Percentiles rank a stretch among this genome's conserved stretches.
phyloP scores from a whole-genome alignment of 2,888 invertebrate species.

The Psococerastis gibbosa region DNA sequence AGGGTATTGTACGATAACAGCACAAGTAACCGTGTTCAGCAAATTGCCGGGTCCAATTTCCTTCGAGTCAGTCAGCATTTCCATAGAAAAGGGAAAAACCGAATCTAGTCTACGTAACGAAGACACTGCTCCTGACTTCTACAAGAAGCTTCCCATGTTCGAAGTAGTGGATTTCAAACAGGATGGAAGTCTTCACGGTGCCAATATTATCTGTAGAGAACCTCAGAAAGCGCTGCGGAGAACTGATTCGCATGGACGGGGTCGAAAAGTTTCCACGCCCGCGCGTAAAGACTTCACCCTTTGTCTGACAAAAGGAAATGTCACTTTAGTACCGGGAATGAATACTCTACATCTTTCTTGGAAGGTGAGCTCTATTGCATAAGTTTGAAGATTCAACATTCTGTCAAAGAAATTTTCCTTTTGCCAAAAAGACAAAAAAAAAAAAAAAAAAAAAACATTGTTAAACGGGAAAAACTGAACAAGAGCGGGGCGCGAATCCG shows the following conservation, averaged over 20 bases:
- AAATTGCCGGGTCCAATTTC: neutral
- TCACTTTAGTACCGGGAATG: conserved; percentile 30
- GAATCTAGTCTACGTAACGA: neutral
- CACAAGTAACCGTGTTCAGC: neutral
- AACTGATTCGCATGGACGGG: conserved; percentile 26
- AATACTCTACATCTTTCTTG: conserved; percentile 25
- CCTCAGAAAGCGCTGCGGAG: conserved; percentile 27
- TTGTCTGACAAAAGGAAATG: conserved; percentile 32
- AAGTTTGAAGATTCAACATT: conserved; percentile 1
- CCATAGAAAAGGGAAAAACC: neutral
- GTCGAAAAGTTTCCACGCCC: conserved; percentile 43
- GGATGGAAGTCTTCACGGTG: conserved; percentile 57
- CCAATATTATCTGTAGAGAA: conserved; percentile 50
- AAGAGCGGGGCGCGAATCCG: too few relatives aligned
- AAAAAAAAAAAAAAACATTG: neutral
- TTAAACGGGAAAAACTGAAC: too few relatives aligned
- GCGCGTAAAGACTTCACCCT: conserved; percentile 43
- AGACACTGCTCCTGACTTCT: neutral
- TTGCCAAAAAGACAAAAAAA: conserved; percentile 22
- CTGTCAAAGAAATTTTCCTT: conserved; percentile 28
- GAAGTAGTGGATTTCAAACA: conserved; percentile 61
- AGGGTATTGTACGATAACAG: neutral
- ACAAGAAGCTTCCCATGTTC: conserved; percentile 27
- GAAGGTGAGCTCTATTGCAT: conserved; percentile 25
- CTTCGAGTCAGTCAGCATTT: neutral